Percentiles rank a stretch among this genome's conserved stretches.
Evolutionary conservation across 2,888 invertebrate genomes (phyloP).

Genomic region (Chrysolina haemoptera): DNA sequence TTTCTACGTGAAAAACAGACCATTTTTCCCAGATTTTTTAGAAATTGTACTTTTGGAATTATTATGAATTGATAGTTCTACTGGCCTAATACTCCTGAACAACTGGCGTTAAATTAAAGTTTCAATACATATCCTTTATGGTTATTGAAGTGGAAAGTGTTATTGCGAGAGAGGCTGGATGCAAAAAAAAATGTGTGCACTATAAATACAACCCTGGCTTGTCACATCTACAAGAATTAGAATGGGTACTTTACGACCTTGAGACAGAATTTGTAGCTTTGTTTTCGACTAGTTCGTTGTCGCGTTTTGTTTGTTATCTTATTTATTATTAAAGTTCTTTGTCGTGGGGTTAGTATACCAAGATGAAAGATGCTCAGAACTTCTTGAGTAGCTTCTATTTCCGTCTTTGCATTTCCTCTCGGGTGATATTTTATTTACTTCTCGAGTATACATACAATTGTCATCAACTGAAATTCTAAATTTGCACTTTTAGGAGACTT

Average conservation of each 20-base stretch:
- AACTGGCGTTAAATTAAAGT: no score
- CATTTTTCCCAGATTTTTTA: no score
- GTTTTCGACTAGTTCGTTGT: background rate
- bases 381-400: background rate
- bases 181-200: no score
- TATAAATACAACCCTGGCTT: background rate
- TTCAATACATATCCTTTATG: no score
- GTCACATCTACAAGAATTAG: background rate
- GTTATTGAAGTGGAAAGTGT: no score
- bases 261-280: background rate
- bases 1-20: no score
- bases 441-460: background rate
- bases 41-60: no score
- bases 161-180: no score
- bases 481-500: no score
- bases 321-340: slow-evolving; percentile 5
- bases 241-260: background rate
- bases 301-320: slow-evolving; percentile 1
- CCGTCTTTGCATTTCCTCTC: background rate
- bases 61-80: no score
- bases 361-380: background rate
- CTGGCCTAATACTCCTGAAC: no score
- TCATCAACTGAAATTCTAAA: background rate
- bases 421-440: background rate
- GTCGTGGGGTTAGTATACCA: background rate